A percentile compares a stretch with the other conserved stretches of the same genome.
Evolutionary conservation across 2,888 invertebrate genomes (phyloP).

Genomic region (Phyto melanocephala): DNA sequence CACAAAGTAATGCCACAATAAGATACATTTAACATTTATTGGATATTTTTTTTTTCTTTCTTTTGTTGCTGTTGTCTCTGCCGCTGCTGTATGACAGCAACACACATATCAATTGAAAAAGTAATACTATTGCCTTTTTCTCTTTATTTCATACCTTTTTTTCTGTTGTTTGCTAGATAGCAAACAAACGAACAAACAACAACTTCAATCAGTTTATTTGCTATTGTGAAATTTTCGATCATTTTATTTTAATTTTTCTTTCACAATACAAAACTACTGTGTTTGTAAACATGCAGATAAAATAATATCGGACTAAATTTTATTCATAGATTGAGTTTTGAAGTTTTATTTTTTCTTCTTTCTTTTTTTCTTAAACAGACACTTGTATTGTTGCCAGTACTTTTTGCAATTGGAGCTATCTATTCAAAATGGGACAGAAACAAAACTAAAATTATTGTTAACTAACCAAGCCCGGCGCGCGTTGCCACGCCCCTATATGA

Average conservation of each 20-base stretch:
- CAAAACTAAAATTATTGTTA: neutral
- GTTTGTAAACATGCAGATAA: neutral
- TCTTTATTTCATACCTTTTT: neutral
- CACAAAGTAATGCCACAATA: neutral
- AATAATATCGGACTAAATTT: conserved; percentile 12
- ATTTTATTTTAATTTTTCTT: conserved; percentile 12
- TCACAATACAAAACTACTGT: neutral
- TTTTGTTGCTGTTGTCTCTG: too few relatives aligned
- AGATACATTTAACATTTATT: neutral
- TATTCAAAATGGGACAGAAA: conserved; percentile 4
- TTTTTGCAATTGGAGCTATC: neutral
- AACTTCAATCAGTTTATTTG: neutral
- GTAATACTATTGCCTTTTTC: neutral
- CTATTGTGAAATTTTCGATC: neutral
- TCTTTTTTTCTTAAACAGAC: conserved; percentile 3
- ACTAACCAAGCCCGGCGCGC: too few relatives aligned
- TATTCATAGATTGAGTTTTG: conserved; percentile 24
- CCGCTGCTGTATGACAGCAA: too few relatives aligned
- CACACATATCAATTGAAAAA: neutral
- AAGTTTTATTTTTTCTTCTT: neutral
- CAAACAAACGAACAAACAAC: neutral
- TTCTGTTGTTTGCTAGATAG: neutral
- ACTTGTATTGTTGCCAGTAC: neutral
- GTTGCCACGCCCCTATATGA: too few relatives aligned
- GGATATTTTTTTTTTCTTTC: neutral